A percentile compares a stretch with the other conserved stretches of the same genome.
phyloP scores from a whole-genome alignment of 1,140 invertebrate genomes.

The Drosophila cardini region DNA sequence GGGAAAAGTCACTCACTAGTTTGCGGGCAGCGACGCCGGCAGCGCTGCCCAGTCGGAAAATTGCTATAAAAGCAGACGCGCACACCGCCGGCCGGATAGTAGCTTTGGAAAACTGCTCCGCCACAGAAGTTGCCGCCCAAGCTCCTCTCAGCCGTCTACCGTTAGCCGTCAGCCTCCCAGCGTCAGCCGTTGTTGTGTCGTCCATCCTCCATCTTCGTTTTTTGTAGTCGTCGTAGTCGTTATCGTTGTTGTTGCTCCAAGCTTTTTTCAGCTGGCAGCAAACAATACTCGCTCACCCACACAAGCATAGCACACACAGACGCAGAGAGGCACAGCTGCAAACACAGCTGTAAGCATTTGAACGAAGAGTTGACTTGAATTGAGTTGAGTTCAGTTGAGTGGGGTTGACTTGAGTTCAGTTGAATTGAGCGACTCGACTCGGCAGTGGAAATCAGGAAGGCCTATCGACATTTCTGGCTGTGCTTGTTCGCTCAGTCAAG shows the following conservation, averaged over 20 bases:
- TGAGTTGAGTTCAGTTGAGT: slow-evolving; percentile 11
- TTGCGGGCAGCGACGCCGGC: slow-evolving; percentile 43
- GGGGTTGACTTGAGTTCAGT: slow-evolving; percentile 9
- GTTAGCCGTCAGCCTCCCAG: slow-evolving; percentile 34
- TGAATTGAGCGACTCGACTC: slow-evolving; percentile 12
- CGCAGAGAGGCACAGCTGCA: slow-evolving; percentile 16
- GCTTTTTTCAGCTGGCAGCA: slow-evolving; percentile 39
- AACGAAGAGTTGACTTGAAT: slow-evolving; percentile 9
- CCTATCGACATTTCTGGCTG: slow-evolving; percentile 15
- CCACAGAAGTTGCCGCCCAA: slow-evolving; percentile 70
- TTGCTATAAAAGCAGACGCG: slow-evolving; percentile 70
- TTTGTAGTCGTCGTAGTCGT: slow-evolving; percentile 12
- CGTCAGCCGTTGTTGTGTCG: slow-evolving; percentile 35
- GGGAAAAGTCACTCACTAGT: slow-evolving; percentile 69
- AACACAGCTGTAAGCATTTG: slow-evolving; percentile 39
- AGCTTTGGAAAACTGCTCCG: slow-evolving; percentile 81
- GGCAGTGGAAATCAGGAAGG: slow-evolving; percentile 8
- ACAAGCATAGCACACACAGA: slow-evolving; percentile 20
- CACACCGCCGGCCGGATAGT: slow-evolving; percentile 74
- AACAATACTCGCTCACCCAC: slow-evolving; percentile 33
- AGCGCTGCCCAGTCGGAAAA: slow-evolving; percentile 65
- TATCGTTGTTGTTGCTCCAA: slow-evolving; percentile 21
- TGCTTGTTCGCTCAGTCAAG: slow-evolving; percentile 33
- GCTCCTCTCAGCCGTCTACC: slow-evolving; percentile 43
- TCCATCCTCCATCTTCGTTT: slow-evolving; percentile 31